Percentiles rank a stretch among this genome's conserved stretches.
These are phyloP conservation scores for Carassius carassius DNA, from an alignment of 2,113 vertebrate genomes.

Conservation along the genomic window DNA sequence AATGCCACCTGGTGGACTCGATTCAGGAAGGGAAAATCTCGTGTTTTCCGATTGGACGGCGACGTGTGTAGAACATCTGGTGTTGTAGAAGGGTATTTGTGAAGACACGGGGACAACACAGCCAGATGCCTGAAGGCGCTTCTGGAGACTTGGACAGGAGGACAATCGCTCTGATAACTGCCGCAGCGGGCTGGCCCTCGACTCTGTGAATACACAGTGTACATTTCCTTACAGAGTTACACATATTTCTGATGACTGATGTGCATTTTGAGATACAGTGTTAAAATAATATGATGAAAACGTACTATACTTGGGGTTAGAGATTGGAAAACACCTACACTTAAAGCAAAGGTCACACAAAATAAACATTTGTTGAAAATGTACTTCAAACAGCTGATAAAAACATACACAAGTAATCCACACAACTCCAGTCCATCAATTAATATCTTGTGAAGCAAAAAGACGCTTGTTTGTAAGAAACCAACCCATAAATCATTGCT, in stretches of 20 bases:
- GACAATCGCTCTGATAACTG: conserved; percentile 31
- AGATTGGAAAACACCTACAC: neutral
- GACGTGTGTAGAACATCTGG: conserved; percentile 48
- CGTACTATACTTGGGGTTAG: neutral
- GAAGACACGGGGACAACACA: conserved; percentile 10
- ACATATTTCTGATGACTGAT: neutral
- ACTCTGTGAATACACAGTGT: neutral
- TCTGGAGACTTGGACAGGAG: conserved; percentile 47
- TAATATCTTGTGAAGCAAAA: neutral
- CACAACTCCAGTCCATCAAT: neutral
- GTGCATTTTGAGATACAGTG: neutral
- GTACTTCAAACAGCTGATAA: neutral
- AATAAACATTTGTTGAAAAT: neutral
- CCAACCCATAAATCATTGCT: no score
- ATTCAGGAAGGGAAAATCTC: conserved; percentile 21
- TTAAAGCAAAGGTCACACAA: neutral
- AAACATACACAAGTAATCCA: neutral
- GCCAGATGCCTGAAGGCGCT: conserved; percentile 37
- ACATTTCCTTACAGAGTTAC: neutral
- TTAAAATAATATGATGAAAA: neutral
- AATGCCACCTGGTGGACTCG: conserved; percentile 54
- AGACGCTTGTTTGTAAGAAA: no score
- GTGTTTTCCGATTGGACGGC: conserved; percentile 40
- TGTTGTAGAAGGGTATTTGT: conserved; percentile 49
- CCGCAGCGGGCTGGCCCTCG: neutral